Evolutionary conservation across 2,113 vertebrate species (phyloP).

Genomic region (Cairina moschata): DNA sequence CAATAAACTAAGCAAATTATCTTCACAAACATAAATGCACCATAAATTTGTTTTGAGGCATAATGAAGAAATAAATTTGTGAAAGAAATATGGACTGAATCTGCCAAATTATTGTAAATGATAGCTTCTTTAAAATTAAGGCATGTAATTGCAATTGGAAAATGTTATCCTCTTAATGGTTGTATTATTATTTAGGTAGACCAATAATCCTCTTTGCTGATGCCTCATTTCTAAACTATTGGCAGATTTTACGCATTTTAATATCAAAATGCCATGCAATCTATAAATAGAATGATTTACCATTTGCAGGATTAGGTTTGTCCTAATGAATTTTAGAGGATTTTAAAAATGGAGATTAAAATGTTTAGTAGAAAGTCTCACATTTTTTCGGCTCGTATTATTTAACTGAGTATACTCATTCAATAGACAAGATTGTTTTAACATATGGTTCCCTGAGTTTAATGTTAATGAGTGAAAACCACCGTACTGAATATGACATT

Average conservation of each 20-base stretch:
- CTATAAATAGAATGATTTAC: slow-evolving; percentile 75
- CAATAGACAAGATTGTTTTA: slow-evolving; percentile 67
- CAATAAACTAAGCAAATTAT: slow-evolving; percentile 88
- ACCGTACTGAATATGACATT: slow-evolving; percentile 70
- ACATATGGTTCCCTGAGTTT: slow-evolving; percentile 71
- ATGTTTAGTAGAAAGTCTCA: slow-evolving; percentile 49
- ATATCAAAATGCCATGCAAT: slow-evolving; percentile 73
- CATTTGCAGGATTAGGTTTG: slow-evolving; percentile 56
- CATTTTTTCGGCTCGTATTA: slow-evolving; percentile 33
- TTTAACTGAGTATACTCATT: slow-evolving; percentile 54
- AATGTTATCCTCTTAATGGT: slow-evolving; percentile 80
- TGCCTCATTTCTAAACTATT: slow-evolving; percentile 75
- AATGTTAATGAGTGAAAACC: slow-evolving; percentile 72
- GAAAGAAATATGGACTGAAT: slow-evolving; percentile 84
- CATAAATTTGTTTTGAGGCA: slow-evolving; percentile 85
- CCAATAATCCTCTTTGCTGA: slow-evolving; percentile 79
- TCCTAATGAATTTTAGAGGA: slow-evolving; percentile 68
- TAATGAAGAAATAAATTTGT: slow-evolving; percentile 88
- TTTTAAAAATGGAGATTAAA: slow-evolving; percentile 57
- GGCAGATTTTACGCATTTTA: slow-evolving; percentile 80
- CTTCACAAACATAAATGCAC: slow-evolving; percentile 80
- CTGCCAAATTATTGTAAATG: slow-evolving; percentile 85
- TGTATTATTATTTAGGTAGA: slow-evolving; percentile 81
- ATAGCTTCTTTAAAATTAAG: slow-evolving; percentile 85
- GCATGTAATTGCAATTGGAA: slow-evolving; percentile 84